phyloP scores from a whole-genome alignment of 2,113 vertebrate genomes.

The Malurus alboscapulatus region DNA sequence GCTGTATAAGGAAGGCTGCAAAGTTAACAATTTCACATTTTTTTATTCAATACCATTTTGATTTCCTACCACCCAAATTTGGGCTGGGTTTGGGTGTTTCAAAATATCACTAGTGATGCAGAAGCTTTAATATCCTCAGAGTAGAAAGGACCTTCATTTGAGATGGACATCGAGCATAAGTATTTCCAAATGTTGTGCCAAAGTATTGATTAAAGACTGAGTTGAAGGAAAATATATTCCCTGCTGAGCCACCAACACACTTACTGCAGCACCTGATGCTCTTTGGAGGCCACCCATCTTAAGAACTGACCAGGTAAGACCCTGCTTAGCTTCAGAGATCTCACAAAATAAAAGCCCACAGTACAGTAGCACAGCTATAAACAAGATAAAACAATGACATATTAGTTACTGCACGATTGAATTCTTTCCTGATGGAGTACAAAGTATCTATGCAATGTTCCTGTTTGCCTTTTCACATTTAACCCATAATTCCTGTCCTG shows the following conservation, averaged over 20 bases:
- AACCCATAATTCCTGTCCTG: neutral
- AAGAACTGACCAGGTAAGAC: slow-evolving; percentile 58
- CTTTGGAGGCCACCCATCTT: slow-evolving; percentile 51
- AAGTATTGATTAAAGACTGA: neutral
- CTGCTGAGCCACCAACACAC: slow-evolving; percentile 20
- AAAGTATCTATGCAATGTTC: neutral
- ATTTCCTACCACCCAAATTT: neutral
- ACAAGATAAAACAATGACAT: slow-evolving; percentile 44
- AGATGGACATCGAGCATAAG: slow-evolving; percentile 4
- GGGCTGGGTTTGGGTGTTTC: neutral
- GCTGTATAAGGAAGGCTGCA: neutral
- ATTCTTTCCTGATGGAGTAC: neutral
- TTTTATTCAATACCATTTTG: neutral
- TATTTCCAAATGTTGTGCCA: slow-evolving; percentile 33
- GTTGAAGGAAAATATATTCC: neutral
- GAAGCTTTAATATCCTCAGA: slow-evolving; percentile 67
- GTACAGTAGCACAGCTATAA: slow-evolving; percentile 58
- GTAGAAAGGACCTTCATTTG: slow-evolving; percentile 57
- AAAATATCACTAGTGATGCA: neutral
- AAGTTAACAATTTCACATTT: neutral
- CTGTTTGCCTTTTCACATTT: neutral
- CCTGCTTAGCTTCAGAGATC: slow-evolving; percentile 57
- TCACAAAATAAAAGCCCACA: slow-evolving; percentile 59
- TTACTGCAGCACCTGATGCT: slow-evolving; percentile 58
- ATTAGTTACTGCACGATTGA: slow-evolving; percentile 36